Evolutionary conservation across 2,888 invertebrate species (phyloP), one percentile per base, ranked within the genome.

Genomic region (Pherbina coryleti): DNA sequence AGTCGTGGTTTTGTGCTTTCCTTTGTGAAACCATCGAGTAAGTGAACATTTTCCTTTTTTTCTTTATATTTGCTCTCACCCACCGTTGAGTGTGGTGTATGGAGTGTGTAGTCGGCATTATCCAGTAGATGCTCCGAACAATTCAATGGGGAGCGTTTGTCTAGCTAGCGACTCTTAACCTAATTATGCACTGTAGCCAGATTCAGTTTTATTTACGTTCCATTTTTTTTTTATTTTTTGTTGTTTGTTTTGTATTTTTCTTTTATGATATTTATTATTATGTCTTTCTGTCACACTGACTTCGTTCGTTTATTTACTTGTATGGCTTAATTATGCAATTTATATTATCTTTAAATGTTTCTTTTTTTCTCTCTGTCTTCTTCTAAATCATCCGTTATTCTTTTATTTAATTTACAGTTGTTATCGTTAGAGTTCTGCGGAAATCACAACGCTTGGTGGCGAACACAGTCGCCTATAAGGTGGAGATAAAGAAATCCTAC

Each of bases 381-480:
- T 28, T 31, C 19, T 55, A 55, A 19, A 55, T 44, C 44, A 11
- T 44, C 2, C 7, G 11, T 14, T 11, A 11, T 19, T 17, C 17
- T 64, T 17, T 49, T 19, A 75, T 67, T 78, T 69, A 22, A 44
- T 76, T 83, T 82, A 53, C 83, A 90, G 90, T 89, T 82, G 87
- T 89, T 37, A 82, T 89, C 76, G 84, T 90, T 79, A 85, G 90
- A 74, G 88, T 90, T 25, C 81, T 88, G 60, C 85, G 89, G 76
- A 89, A 88, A 82, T 88, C 89, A 62, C 80, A 85, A 9, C 82
- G 83, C 75, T 81, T 86, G 28, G 84, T 85, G 64, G 81, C 84
- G 51, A 80, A 91, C 81, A 91, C 91, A 84, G 91, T 91, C 82
- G 91, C 92, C 8, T 95, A 95, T 90, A 95, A 94, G 91, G 92